Percentiles rank a stretch among this genome's conserved stretches.
Evolutionary conservation across 2,797 vertebrate genomes (phyloP).

Genomic region (Peromyscus nudipes): DNA sequence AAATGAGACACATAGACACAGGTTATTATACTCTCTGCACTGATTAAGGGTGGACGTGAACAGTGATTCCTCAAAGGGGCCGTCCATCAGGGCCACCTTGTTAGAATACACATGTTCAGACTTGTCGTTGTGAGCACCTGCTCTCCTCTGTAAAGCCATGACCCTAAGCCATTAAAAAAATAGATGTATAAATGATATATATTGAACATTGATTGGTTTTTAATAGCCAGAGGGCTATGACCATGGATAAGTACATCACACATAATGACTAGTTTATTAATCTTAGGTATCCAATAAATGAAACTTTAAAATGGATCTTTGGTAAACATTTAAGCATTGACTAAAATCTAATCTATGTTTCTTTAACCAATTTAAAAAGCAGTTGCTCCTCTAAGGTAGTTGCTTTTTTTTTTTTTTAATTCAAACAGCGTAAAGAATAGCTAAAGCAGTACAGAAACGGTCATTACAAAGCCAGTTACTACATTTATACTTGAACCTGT

Average conservation of each 20-base stretch:
- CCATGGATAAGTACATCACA: not conserved
- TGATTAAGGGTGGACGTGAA: not conserved
- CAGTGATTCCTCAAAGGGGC: not conserved
- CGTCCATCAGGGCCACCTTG: not conserved
- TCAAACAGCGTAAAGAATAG: conserved; percentile 23
- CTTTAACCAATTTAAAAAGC: conserved; percentile 53
- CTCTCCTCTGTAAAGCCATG: not conserved
- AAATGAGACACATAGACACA: not conserved
- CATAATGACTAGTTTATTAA: not conserved
- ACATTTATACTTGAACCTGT: not conserved
- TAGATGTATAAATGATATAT: not conserved
- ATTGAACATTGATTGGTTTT: not conserved
- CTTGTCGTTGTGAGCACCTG: not conserved
- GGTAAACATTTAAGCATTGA: conserved; percentile 64
- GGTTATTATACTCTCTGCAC: not conserved
- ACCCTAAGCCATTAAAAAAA: not conserved
- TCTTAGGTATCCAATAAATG: conserved; percentile 24
- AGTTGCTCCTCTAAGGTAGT: conserved; percentile 34
- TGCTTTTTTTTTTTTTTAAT: not conserved
- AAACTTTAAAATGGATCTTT: conserved; percentile 61
- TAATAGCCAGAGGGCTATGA: not conserved
- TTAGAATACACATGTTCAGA: not conserved
- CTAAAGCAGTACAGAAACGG: conserved; percentile 46
- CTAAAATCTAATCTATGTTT: conserved; percentile 67
- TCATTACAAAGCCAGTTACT: conserved; percentile 38